Percentiles rank a stretch among this genome's conserved stretches.
phyloP scores from a whole-genome alignment of 2,888 invertebrate species.

The Drosophila affinis region DNA sequence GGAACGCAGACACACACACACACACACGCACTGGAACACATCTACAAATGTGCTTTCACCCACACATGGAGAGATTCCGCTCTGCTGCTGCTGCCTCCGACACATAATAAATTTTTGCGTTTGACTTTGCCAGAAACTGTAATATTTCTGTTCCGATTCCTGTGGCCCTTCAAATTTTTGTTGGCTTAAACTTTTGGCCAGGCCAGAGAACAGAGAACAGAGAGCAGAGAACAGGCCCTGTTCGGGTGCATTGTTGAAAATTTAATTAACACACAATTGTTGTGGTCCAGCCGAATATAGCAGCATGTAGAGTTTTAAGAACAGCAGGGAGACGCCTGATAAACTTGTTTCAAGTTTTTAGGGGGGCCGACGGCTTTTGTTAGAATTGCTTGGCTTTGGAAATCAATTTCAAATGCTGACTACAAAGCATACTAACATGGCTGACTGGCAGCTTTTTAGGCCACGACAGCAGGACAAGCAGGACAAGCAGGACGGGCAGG shows the following conservation, averaged over 20 bases:
- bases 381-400: constrained; percentile 34
- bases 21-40: neutral
- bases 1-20: constrained; percentile 3
- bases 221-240: neutral
- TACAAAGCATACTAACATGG: constrained; percentile 50
- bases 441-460: constrained; percentile 40
- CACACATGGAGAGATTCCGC: constrained; percentile 33
- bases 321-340: constrained; percentile 34
- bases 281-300: constrained; percentile 35
- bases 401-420: constrained; percentile 49
- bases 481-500: constrained; percentile 29
- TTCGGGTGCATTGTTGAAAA: constrained; percentile 51
- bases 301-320: constrained; percentile 1
- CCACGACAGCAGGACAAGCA: constrained; percentile 31
- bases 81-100: constrained; percentile 48
- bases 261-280: constrained; percentile 71
- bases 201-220: neutral
- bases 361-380: constrained; percentile 27
- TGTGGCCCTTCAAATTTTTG: constrained; percentile 25
- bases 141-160: constrained; percentile 48
- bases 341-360: constrained; percentile 49
- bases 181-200: constrained; percentile 25
- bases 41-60: neutral
- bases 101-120: constrained; percentile 65
- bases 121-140: constrained; percentile 52